Evolutionary conservation across 2,888 invertebrate genomes (phyloP), one percentile per base, ranked within the genome.

Genomic region (Coremacera marginata): DNA sequence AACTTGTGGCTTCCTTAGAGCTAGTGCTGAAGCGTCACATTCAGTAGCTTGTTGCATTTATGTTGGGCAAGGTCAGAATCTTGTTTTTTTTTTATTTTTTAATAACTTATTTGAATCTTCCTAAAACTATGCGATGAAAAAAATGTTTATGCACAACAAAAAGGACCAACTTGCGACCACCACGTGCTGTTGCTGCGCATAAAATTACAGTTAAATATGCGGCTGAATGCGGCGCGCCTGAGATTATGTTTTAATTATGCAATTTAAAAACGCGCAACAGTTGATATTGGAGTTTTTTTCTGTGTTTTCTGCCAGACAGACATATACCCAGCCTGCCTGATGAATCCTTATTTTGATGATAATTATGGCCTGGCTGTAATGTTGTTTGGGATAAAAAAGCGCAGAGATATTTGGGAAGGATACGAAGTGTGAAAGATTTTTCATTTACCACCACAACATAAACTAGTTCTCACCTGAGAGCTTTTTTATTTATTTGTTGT

Each of bases 151-250:
- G 19, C 57, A 14, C 65, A 44, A 44, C 37, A 68, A n/a, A 55
- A 49, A 57, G 25, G 60, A 71, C 22, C 60, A 34, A 71, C 71
- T 71, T 57, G 71, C 71, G 71, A 60, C 71, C 71, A 71, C 57
- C 71, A 71, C 71, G 71, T 71, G 71, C 71, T 71, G 19, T 7
- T 57, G 57, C 4, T 71, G 71, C 34, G 71, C 71, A 71, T 71
- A 71, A 71, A 71, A 60, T 71, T 71, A 71, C 71, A 60, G 71
- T 71, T 71, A 71, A 71, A 71, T 60, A 71, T 71, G 57, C 71
- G 57, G 71, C 37, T 67, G 67, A 44, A 44, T 67, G 60, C 60
- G 71, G 52, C 44, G 70, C 70, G 52, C 71, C 71, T 60, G 25
- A 60, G 71, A 71, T 71, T 60, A 71, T 71, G 71, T 60, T 71